Conservation (phyloP, 2,888 invertebrate genomes). For the Drosophila rubida region DNA sequence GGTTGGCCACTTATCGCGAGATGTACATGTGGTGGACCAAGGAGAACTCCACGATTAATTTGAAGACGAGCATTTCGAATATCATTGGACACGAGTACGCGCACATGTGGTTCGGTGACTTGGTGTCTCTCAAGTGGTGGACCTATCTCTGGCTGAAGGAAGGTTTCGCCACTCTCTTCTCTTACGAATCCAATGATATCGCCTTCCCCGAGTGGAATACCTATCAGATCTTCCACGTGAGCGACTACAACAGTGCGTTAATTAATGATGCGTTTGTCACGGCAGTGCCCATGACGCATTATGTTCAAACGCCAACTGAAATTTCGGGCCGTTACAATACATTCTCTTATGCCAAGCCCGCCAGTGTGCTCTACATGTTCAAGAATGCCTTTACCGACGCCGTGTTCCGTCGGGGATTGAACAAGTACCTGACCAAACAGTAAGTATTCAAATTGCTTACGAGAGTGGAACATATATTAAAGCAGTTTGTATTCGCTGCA, state of each 20-base stretch:
- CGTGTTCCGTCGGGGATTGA: constrained; percentile 63
- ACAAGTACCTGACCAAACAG: constrained; percentile 64
- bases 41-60: constrained; percentile 68
- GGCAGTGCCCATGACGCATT: constrained; percentile 88
- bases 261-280: constrained; percentile 50
- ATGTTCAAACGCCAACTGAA: constrained; percentile 93
- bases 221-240: constrained; percentile 89
- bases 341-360: constrained; percentile 92
- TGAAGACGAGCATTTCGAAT: constrained; percentile 85
- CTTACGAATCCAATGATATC: constrained; percentile 76
- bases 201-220: constrained; percentile 88
- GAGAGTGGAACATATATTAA: background rate
- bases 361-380: constrained; percentile 67
- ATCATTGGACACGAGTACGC: constrained; percentile 87
- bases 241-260: constrained; percentile 86
- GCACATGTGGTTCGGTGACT: constrained; percentile 93
- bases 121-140: constrained; percentile 90
- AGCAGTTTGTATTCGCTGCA: constrained; percentile 26
- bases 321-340: constrained; percentile 92
- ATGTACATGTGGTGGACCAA: constrained; percentile 80
- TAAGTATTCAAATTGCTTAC: constrained; percentile 42
- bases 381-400: constrained; percentile 68
- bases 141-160: constrained; percentile 90
- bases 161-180: constrained; percentile 86
- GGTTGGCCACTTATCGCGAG: constrained; percentile 88